Conservation (phyloP, 2,797 vertebrate species). For the Rhinella marina region DNA sequence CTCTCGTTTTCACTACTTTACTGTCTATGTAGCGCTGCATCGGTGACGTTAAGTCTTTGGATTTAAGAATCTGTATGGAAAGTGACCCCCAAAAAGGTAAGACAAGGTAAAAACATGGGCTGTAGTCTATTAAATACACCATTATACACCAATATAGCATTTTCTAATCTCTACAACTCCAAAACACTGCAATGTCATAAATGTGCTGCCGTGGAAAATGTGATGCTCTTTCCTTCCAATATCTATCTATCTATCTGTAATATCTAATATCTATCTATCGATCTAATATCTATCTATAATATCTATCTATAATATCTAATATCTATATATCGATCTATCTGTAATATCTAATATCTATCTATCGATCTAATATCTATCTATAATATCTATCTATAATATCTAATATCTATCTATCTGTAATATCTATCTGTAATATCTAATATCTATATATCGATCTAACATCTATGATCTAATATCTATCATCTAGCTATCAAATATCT, state of each 20-base stretch:
- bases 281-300: too few relatives aligned
- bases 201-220: not conserved
- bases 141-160: too few relatives aligned
- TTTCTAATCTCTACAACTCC: too few relatives aligned
- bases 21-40: conserved; percentile 96
- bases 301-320: not conserved
- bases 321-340: not conserved
- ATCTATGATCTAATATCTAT: too few relatives aligned
- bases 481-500: too few relatives aligned
- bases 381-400: not conserved
- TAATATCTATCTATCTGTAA: not conserved
- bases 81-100: not conserved
- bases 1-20: conserved; percentile 92
- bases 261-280: too few relatives aligned
- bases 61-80: conserved; percentile 83
- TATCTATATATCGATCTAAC: not conserved
- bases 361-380: not conserved
- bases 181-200: not conserved
- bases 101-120: not conserved
- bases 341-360: not conserved
- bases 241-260: too few relatives aligned
- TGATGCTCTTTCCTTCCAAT: not conserved
- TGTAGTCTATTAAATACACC: too few relatives aligned
- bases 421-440: not conserved
- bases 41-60: conserved; percentile 90